Base-by-base conservation (phyloP, 2,888 invertebrate genomes). In the Caenorhabditis japonica region DNA sequence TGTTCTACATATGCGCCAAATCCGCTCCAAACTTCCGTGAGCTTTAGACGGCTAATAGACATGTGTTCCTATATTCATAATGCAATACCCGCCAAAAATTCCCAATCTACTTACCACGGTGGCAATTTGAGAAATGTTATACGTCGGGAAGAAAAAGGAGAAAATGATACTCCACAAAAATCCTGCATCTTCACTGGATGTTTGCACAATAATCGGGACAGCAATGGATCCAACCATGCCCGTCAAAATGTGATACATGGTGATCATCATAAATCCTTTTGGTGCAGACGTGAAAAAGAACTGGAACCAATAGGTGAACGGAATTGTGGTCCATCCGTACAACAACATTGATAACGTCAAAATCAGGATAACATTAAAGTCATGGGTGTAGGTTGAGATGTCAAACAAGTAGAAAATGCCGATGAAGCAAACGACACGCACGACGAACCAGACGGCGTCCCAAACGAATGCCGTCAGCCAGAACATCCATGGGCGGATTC, bases 161-260 rank as follows among this genome's bases (percentile, higher is more conserved):
- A 79, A 72, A 19, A 79, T 52, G 27, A 79, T 70, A 2, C 66
- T 66, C 72, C 72, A 75, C 2, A 55, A 17, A 39, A 66, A 69
- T 10, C 71, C 79, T 5, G 72, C 53, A 21, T 75, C 64, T 25
- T 60, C 25, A 27, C 62, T 66, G 1, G 77, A 70, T 0, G 83
- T 82, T 53, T 83, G 81, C 7, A 30, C 43, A 52, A 84, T 80
- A 44, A 84, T 84, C 8, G 84, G 84, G n/a, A 83, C 76, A 12
- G 84, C 83, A 47, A 84, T 84, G 7, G 80, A 68, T 10, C 84
- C 83, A 34, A 83, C 80, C 83, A 84, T 84, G 44, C 84, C 84
- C 3, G 80, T 76, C 33, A 84, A 70, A 23, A 84, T 80, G 46
- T 84, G 79, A 61, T 78, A 82, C 83, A 84, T 82, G 12, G 81